Evolutionary conservation across 2,888 invertebrate genomes (phyloP).

Genomic region (Thereva unica): DNA sequence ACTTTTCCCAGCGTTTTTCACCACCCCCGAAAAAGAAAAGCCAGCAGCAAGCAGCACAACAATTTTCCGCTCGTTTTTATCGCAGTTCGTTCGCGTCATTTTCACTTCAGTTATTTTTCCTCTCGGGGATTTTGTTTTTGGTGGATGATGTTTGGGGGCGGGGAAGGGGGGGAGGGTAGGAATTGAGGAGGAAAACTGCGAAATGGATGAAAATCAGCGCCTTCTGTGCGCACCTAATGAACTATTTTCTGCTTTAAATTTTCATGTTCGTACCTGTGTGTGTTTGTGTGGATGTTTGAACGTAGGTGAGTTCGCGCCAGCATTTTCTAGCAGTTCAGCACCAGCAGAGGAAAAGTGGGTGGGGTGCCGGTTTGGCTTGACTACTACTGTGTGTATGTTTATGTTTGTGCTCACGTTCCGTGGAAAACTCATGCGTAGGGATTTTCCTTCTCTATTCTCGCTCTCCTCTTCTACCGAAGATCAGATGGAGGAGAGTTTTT

Average conservation of each 20-base stretch:
- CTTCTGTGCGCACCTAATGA: slow-evolving; percentile 1
- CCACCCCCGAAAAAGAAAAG: too few relatives aligned
- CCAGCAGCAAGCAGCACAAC: background rate
- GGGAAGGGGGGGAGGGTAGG: too few relatives aligned
- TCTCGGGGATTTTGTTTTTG: background rate
- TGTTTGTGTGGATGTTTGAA: too few relatives aligned
- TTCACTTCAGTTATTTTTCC: slow-evolving; percentile 8
- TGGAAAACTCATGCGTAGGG: slow-evolving; percentile 33
- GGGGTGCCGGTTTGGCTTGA: too few relatives aligned
- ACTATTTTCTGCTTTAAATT: slow-evolving; percentile 23
- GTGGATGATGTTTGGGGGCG: background rate
- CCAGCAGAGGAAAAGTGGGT: background rate
- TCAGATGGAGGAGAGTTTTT: too few relatives aligned
- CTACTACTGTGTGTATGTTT: too few relatives aligned
- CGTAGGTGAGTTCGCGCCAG: too few relatives aligned
- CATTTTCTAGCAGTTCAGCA: too few relatives aligned
- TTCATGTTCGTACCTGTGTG: slow-evolving; percentile 2
- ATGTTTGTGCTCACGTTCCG: too few relatives aligned
- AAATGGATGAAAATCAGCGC: background rate
- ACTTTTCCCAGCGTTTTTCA: too few relatives aligned
- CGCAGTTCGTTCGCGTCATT: background rate
- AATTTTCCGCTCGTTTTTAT: slow-evolving; percentile 7
- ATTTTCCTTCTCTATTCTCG: background rate
- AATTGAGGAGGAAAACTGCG: too few relatives aligned
- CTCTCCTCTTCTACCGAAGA: background rate